Percentiles rank a stretch among this genome's conserved stretches.
Conservation (phyloP, 2,888 invertebrate genomes). For the Callinectes sapidus region DNA sequence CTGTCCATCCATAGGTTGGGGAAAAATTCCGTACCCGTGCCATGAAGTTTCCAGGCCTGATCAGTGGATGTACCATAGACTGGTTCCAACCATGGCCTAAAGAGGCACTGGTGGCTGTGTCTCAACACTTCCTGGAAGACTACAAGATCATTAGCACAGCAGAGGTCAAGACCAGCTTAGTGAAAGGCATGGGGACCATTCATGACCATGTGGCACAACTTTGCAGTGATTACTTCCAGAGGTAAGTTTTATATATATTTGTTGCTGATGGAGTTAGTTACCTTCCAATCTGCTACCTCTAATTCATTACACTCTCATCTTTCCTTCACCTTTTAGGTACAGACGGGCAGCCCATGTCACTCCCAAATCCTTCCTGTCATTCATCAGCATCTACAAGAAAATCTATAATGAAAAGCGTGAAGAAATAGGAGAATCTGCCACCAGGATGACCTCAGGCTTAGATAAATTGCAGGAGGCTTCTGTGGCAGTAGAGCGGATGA, state of each 20-base stretch:
- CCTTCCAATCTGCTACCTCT: not conserved
- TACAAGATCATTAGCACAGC: slow-evolving; percentile 89
- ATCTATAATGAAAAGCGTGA: slow-evolving; percentile 92
- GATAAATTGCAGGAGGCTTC: slow-evolving; percentile 97
- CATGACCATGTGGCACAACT: slow-evolving; percentile 93
- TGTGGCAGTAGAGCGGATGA: slow-evolving; percentile 91
- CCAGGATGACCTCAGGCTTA: slow-evolving; percentile 95
- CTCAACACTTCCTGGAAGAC: slow-evolving; percentile 91
- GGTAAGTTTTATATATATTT: slow-evolving; percentile 75
- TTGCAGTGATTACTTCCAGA: slow-evolving; percentile 90
- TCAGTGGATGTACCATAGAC: slow-evolving; percentile 98
- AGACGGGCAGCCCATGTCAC: slow-evolving; percentile 96
- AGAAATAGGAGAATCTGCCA: slow-evolving; percentile 91
- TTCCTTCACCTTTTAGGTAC: slow-evolving; percentile 79
- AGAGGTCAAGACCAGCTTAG: slow-evolving; percentile 89
- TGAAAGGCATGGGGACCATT: slow-evolving; percentile 92
- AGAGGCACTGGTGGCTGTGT: slow-evolving; percentile 94
- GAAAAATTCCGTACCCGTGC: slow-evolving; percentile 95
- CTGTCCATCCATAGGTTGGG: slow-evolving; percentile 82
- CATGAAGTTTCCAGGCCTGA: slow-evolving; percentile 93
- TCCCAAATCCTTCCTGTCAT: slow-evolving; percentile 96
- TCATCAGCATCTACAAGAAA: slow-evolving; percentile 95
- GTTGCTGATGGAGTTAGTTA: not conserved
- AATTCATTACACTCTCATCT: not conserved
- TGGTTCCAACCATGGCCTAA: slow-evolving; percentile 99